Evolutionary conservation across 1,140 invertebrate genomes (phyloP), one percentile per base, ranked within the genome.

Genomic region (Drosophila pseudoobscura): DNA sequence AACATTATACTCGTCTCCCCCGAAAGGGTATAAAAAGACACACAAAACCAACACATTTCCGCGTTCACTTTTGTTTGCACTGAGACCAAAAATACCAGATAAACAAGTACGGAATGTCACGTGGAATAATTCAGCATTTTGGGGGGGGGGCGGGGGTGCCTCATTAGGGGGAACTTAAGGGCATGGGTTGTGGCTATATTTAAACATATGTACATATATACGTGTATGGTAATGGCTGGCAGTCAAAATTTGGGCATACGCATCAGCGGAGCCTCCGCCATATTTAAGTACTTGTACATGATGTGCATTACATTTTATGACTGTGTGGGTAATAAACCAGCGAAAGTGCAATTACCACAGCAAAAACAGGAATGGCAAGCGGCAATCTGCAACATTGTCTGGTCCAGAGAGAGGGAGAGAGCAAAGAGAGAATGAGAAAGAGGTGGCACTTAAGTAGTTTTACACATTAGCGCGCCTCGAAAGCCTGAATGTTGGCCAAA

Each of bases 221-320:
- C 44, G 20, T 39, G 35, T 39, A 39, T 39, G 35, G 35, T 39
- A 39, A 39, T 39, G 35, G 35, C 35, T 39, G 35, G 52, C 44
- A 35, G 68, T 49, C 46, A 43, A 59, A 35, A 59, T 41, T 59
- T 66, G 44, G 53, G 61, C 65, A 44, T n/a, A 69, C 59, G 68
- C 72, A 77, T 69, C 73, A 57, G 60, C 47, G 29, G 26, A 54
- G 53, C 59, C 56, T 65, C 13, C 43, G 46, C 55, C 56, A 68
- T 61, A 76, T 76, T 87, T 77, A 80, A 87, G 82, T 63, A 74
- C 74, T 76, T 66, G 35, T 39, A 82, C 82, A 85, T 85, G 78
- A 88, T 82, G 83, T 78, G 75, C 78, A 85, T 87, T 72, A 88
- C 63, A 76, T 85, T 85, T 85, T 82, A 85, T 74, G 82, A 59